Evolutionary conservation across 2,113 vertebrate species (phyloP).

Genomic region (Camelus dromedarius): DNA sequence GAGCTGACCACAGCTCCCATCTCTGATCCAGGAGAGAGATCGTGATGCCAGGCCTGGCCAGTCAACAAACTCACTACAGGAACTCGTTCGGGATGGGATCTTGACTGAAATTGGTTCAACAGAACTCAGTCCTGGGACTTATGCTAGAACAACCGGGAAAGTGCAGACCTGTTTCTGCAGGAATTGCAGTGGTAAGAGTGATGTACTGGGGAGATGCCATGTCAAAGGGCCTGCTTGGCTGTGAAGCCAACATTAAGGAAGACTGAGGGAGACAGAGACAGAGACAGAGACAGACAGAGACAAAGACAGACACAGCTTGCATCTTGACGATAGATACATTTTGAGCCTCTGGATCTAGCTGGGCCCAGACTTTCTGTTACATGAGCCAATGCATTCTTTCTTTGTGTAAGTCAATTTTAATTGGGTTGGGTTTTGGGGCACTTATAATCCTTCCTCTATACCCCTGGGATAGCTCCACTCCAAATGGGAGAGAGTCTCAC

Average conservation of each 20-base stretch:
- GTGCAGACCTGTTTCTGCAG: not conserved
- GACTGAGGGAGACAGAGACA: not conserved
- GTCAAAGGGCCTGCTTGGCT: not conserved
- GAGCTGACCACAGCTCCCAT: not conserved
- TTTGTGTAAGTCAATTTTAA: not conserved
- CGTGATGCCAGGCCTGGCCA: not conserved
- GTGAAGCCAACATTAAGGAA: not conserved
- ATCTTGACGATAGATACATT: too few relatives aligned
- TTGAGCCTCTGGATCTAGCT: not conserved
- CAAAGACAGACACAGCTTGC: not conserved
- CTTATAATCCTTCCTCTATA: not conserved
- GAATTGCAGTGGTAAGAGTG: not conserved
- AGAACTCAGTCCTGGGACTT: not conserved
- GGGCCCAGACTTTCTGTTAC: not conserved
- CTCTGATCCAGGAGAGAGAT: not conserved
- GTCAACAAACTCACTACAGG: not conserved
- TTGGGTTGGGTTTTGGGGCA: not conserved
- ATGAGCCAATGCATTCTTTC: not conserved
- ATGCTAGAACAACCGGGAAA: not conserved
- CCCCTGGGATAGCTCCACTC: not conserved
- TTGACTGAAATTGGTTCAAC: not conserved
- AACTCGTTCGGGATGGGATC: not conserved
- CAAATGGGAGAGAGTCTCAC: not conserved
- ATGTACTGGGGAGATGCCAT: rapidly evolving
- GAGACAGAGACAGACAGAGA: not conserved